Evolutionary conservation across 2,113 vertebrate genomes (phyloP), one percentile per base, ranked within the genome.

Genomic region (Oostethus manadensis): DNA sequence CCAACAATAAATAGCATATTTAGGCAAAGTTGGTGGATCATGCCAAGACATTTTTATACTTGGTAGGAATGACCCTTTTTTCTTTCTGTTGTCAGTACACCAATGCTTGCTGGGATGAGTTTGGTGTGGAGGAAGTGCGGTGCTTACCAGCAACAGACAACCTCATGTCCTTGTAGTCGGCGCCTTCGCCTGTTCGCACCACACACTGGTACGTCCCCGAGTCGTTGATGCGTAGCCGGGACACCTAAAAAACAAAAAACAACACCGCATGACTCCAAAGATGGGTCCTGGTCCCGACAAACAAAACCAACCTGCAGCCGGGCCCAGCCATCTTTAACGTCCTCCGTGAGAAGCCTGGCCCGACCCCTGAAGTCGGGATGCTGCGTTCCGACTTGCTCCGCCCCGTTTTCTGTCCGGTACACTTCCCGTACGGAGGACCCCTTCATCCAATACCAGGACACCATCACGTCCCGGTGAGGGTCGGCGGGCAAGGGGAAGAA

Each of bases 131-230:
- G 29, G 29, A 33, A 33, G 29, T 6, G 29, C 5, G 29, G 29
- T 33, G 6, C 90, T 83, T 58, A 98, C 94, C 94, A 70, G 59
- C 68, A 64, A 98, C 92, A 62, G 85, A 81, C 69, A 97, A 75
- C 2, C 10, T 75, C n/a, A 92, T 88, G 4, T 69, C 70, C 81
- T 94, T 95, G 72, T 94, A 96, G 80, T 97, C 94, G 0, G 83
- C 87, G 43, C 90, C 93, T 0, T 86, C 67, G 0, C 64, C 68
- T 0, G 90, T 88, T 58, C 54, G 63, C 67, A 97, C 77, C 53
- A 92, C 8, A 58, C 95, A 98, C 45, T 56, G 82, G 66, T 98
- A 98, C 7, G 40, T 58, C 0, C 94, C 95, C 0, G 92, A 86
- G 35, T 98, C 95, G 43, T 69, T 84, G 42, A 95, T 77, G 67